Percentiles rank a stretch among this genome's conserved stretches.
Evolutionary conservation across 2,888 invertebrate species (phyloP).

Genomic region (Limnephilus lunatus): DNA sequence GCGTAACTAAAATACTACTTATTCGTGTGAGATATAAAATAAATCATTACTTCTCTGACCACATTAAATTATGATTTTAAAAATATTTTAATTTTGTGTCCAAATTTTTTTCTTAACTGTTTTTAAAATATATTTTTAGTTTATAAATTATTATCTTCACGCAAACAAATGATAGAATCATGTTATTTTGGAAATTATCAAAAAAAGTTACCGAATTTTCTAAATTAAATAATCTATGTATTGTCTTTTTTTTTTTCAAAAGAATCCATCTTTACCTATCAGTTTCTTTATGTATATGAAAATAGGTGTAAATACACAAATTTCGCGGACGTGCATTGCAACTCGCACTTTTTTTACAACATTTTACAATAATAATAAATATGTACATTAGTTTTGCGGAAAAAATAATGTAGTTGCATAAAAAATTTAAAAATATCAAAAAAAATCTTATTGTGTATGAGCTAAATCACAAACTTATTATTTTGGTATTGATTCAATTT

Average conservation of each 20-base stretch:
- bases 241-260: neutral
- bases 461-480: neutral
- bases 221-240: neutral
- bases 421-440: neutral
- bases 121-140: neutral
- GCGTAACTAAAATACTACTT: neutral
- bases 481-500: neutral
- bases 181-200: neutral
- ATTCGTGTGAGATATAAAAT: neutral
- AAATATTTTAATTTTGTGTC: neutral
- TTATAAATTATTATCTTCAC: neutral
- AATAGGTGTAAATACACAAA: constrained; percentile 13
- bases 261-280: constrained; percentile 7
- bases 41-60: neutral
- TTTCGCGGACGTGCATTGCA: neutral
- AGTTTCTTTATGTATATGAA: constrained; percentile 10
- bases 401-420: neutral
- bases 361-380: neutral
- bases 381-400: constrained; percentile 27
- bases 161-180: neutral
- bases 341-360: neutral
- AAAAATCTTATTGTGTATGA: neutral
- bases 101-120: neutral
- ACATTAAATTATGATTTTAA: neutral
- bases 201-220: neutral